phyloP scores from a whole-genome alignment of 2,888 invertebrate species.

The Megaustenia siamemsis region DNA sequence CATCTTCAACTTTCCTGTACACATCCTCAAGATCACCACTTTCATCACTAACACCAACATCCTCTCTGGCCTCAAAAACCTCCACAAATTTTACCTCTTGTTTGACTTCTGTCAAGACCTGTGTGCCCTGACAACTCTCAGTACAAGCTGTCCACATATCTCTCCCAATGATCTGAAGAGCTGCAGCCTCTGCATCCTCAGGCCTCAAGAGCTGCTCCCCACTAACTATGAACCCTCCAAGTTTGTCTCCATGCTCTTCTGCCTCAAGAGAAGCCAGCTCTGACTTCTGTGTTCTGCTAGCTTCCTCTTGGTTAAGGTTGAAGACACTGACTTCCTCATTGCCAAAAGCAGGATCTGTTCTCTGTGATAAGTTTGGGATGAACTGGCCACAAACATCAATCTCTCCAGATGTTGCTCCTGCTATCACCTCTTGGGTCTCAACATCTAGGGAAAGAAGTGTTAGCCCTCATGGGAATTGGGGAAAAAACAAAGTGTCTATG shows the following conservation, averaged over 20 bases:
- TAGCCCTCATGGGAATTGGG: conserved; percentile 19
- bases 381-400: conserved; percentile 76
- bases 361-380: conserved; percentile 65
- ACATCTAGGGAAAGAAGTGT: conserved; percentile 66
- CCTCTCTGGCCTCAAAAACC: too few species aligned
- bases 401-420: conserved; percentile 78
- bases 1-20: background rate
- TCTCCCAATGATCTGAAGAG: too few species aligned
- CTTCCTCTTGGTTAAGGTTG: background rate
- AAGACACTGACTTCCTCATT: background rate
- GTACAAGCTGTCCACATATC: too few species aligned
- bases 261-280: background rate
- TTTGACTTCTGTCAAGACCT: too few species aligned
- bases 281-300: background rate
- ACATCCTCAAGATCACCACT: too few species aligned
- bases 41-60: too few species aligned
- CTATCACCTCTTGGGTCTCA: conserved; percentile 66
- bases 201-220: background rate
- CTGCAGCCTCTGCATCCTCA: background rate
- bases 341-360: background rate
- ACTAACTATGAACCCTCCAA: too few species aligned
- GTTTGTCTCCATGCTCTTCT: background rate
- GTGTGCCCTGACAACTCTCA: too few species aligned
- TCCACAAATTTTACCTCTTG: too few species aligned
- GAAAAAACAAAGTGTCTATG: background rate